Conservation (phyloP, 2,797 vertebrate species). For the Harpagifer antarcticus region DNA sequence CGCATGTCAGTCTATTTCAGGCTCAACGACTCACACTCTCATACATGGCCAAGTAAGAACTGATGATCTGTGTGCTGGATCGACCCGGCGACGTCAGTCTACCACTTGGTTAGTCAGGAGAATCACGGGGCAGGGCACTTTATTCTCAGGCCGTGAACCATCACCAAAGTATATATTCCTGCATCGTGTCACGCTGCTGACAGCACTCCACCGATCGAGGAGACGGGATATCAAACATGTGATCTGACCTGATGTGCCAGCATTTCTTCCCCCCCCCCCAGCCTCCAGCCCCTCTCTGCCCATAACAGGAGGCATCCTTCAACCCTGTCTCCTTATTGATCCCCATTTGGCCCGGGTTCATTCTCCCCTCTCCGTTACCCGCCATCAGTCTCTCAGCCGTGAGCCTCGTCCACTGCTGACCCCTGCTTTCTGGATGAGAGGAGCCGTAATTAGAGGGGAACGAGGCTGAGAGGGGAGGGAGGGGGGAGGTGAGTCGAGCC, state of each 20-base stretch:
- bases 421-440: slow-evolving; percentile 58
- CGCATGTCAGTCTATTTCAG: slow-evolving; percentile 81
- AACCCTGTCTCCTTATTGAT: slow-evolving; percentile 71
- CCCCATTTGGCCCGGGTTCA: slow-evolving; percentile 56
- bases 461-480: neutral
- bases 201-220: slow-evolving; percentile 42
- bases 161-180: slow-evolving; percentile 50
- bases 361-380: slow-evolving; percentile 23
- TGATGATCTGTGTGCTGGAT: slow-evolving; percentile 65
- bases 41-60: slow-evolving; percentile 76
- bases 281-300: slow-evolving; percentile 57
- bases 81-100: slow-evolving; percentile 52
- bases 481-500: slow-evolving; percentile 9
- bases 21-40: slow-evolving; percentile 65
- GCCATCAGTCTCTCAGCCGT: slow-evolving; percentile 56
- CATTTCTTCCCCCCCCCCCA: slow-evolving; percentile 54
- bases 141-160: slow-evolving; percentile 54
- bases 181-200: slow-evolving; percentile 62
- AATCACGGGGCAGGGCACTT: slow-evolving; percentile 48
- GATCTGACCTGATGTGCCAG: slow-evolving; percentile 69
- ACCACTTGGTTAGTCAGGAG: slow-evolving; percentile 53
- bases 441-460: slow-evolving; percentile 53
- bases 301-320: slow-evolving; percentile 70
- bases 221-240: slow-evolving; percentile 63
- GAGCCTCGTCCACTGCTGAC: slow-evolving; percentile 33